Evolutionary conservation across 1,140 invertebrate genomes (phyloP), one percentile per base, ranked within the genome.

Genomic region (Nylanderia fulva): DNA sequence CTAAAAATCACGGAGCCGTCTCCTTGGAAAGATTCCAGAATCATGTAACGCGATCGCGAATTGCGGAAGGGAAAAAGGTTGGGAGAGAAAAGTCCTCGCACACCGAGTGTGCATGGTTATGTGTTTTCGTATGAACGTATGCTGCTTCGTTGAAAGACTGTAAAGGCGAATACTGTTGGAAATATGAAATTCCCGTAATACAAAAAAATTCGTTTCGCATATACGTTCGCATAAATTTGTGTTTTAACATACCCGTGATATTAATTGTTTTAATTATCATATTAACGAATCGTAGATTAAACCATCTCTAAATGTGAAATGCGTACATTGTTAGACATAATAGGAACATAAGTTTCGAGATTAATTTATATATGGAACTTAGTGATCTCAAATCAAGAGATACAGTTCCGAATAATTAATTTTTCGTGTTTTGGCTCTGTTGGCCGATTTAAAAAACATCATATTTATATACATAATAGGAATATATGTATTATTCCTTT

Each of bases 21-120:
- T 87, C 66, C 64, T 87, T 90, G 90, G 90, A 90, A 87, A 86
- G 79, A 84, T 88, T 90, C 90, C 90, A 90, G 83, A 88, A 85
- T 64, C 76, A 66, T 86, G 89, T 90, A 90, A 90, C 88, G 87
- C 85, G 88, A 90, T 90, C 88, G 82, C 82, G 88, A 85, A 87
- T 90, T 69, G 79, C 45, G 60, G 27, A 60, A 84, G 54, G 85
- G 82, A 80, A 79, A 89, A 87, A 76, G 74, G 84, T 87, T 85
- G 39, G 6, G 60, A 64, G 45, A 85, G 75, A 82, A 82, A 77
- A 71, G 80, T 71, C 77, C 85, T 71, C 48, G 24, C 42, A n/a
- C 66, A n/a, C 45, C 42, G 48, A 60, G 48, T 54, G n/a, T n/a
- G n/a, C n/a, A 56, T 63, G 69, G 52, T 84, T 87, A 80, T 89